phyloP scores from a whole-genome alignment of 1,140 invertebrate species.

The Diorhabda sublineata region DNA sequence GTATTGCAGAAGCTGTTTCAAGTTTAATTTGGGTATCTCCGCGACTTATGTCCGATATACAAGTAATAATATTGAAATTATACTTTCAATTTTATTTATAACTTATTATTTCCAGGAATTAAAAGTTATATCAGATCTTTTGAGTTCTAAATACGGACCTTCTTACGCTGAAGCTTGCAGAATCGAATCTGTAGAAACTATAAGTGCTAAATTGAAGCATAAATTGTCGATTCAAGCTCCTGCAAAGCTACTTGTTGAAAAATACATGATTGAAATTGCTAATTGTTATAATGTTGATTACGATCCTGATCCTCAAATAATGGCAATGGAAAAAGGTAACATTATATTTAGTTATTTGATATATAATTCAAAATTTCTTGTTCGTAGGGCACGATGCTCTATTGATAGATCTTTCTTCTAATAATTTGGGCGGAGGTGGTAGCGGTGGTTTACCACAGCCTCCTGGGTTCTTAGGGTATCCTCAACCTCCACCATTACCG shows the following conservation, averaged over 20 bases:
- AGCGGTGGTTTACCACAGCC: slow-evolving; percentile 58
- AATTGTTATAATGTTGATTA: slow-evolving; percentile 91
- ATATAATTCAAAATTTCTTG: neutral
- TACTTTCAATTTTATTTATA: too few relatives aligned
- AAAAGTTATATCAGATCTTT: slow-evolving; percentile 87
- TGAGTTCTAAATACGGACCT: slow-evolving; percentile 91
- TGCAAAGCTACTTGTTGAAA: slow-evolving; percentile 92
- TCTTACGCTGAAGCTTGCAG: slow-evolving; percentile 84
- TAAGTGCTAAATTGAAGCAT: slow-evolving; percentile 93
- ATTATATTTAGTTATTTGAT: neutral
- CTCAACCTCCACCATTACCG: slow-evolving; percentile 61
- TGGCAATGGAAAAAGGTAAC: slow-evolving; percentile 65
- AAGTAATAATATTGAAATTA: slow-evolving; percentile 44
- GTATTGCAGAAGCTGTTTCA: slow-evolving; percentile 92
- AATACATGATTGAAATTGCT: slow-evolving; percentile 94
- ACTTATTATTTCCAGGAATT: slow-evolving; percentile 58
- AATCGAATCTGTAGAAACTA: slow-evolving; percentile 71
- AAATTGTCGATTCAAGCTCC: slow-evolving; percentile 95
- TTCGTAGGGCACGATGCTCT: slow-evolving; percentile 57
- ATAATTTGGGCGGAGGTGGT: slow-evolving; percentile 55
- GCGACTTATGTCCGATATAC: slow-evolving; percentile 75
- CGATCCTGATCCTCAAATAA: slow-evolving; percentile 87
- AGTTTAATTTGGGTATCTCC: slow-evolving; percentile 96
- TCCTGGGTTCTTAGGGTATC: slow-evolving; percentile 76
- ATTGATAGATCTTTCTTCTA: slow-evolving; percentile 71